Evolutionary conservation across 1,140 invertebrate genomes (phyloP).

Genomic region (Bilobella aurantiaca): DNA sequence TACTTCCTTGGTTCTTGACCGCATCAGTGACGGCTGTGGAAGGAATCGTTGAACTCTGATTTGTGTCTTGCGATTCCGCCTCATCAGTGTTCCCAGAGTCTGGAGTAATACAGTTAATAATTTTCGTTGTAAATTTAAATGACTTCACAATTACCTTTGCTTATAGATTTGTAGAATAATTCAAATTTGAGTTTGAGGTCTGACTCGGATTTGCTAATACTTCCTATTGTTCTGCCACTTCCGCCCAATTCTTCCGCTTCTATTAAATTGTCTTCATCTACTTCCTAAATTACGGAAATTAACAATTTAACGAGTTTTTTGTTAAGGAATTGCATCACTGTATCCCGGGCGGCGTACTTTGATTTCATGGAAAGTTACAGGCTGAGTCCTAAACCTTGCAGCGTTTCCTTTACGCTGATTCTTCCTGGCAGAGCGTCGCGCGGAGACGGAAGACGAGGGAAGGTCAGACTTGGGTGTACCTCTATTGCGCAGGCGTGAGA

Average conservation of each 20-base stretch:
- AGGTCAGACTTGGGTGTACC: conserved; percentile 18
- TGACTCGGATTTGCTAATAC: conserved; percentile 35
- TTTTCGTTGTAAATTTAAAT: neutral
- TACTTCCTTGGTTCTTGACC: neutral
- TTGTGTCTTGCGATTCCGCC: neutral
- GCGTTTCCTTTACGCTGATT: conserved; percentile 43
- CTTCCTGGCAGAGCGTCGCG: conserved; percentile 49
- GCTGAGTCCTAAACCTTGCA: conserved; percentile 54
- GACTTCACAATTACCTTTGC: neutral
- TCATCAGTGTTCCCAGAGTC: neutral
- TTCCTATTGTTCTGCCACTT: conserved; percentile 37
- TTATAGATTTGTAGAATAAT: conserved; percentile 35
- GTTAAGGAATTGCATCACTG: too few species aligned
- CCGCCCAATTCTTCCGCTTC: conserved; percentile 34
- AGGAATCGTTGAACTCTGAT: neutral
- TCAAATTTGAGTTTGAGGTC: conserved; percentile 38
- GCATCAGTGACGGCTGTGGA: neutral
- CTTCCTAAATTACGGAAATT: conserved; percentile 43
- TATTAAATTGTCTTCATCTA: conserved; percentile 47
- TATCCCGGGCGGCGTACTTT: too few species aligned
- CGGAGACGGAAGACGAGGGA: conserved; percentile 36
- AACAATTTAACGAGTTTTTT: conserved; percentile 7
- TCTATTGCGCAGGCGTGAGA: conserved; percentile 52
- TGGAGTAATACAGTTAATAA: neutral
- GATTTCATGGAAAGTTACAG: conserved; percentile 64